Base-by-base conservation (phyloP, 2,888 invertebrate species). In the Hydropsyche betteni region DNA sequence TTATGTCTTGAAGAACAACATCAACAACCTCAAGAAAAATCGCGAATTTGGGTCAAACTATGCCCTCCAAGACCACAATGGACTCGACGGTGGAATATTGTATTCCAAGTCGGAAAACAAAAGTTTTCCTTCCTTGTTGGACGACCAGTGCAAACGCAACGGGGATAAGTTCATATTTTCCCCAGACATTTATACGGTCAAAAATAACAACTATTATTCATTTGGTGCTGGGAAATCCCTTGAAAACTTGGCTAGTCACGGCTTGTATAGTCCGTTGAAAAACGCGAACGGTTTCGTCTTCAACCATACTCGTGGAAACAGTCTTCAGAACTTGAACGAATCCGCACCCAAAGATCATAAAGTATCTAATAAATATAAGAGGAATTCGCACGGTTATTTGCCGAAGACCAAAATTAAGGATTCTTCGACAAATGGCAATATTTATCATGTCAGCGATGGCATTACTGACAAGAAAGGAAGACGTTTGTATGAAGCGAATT, bases 281-380 rank as follows among this genome's bases (percentile, higher is more conserved):
- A 77, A 68, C n/a, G 76, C 68, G 6, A 70, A 78, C 69, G 70
- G 69, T 6, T 33, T 77, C 5, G 44, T 53, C 14, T 61, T 68
- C 53, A 16, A 36, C 7, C 81, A 87, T 69, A 81, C 84, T 61
- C 83, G 87, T 0, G 87, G 87, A 76, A 88, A 87, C 81, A 88
- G 88, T 81, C 85, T 87, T 78, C 87, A 88, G 80, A 87, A 87
- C 79, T 83, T 88, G 79, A 85, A 84, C 76, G 87, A 87, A 12
- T 5, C 69, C 7, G 24, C n/a, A n/a, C 61, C 53, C 0, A 38
- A 36, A 14, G 12, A 34, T 33, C 85, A 85, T 44, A 81, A 82
- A 55, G 86, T 87, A 5, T 84, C 86, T 7, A 80, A 80, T 4
- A 85, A 84, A 14, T 53, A 74, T 24, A 53, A 44, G 33, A 76